phyloP scores from a whole-genome alignment of 2,113 vertebrate genomes.

The Mastomys coucha region DNA sequence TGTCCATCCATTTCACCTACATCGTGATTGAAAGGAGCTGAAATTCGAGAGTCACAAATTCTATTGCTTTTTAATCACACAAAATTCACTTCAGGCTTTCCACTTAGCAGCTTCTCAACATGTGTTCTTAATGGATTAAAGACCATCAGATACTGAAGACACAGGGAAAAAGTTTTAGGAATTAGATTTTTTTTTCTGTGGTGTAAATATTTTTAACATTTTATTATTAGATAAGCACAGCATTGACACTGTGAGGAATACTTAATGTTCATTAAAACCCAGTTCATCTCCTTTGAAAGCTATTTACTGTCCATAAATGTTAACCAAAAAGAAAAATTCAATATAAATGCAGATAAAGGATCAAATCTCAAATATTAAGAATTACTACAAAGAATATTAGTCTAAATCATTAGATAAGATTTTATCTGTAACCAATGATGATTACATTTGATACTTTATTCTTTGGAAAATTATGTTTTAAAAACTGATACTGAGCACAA shows the following conservation, averaged over 20 bases:
- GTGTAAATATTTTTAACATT: conserved; percentile 46
- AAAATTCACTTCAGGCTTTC: conserved; percentile 3
- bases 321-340: neutral
- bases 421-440: neutral
- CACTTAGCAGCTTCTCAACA: neutral
- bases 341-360: neutral
- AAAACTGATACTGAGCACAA: neutral
- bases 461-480: neutral
- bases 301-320: conserved; percentile 10
- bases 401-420: conserved; percentile 9
- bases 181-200: neutral
- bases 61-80: neutral
- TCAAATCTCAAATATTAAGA: conserved; percentile 53
- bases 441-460: conserved; percentile 5
- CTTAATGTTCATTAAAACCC: conserved; percentile 27
- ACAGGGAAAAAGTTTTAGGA: neutral
- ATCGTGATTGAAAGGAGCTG: neutral
- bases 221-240: conserved; percentile 29
- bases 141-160: conserved; percentile 22
- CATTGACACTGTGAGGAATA: neutral
- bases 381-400: neutral
- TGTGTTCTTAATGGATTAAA: neutral
- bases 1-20: neutral
- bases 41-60: neutral
- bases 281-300: neutral